These are phyloP conservation scores for Tenthredo scrophulariae DNA, from an alignment of 2,888 invertebrate species.

Conservation along the genomic window DNA sequence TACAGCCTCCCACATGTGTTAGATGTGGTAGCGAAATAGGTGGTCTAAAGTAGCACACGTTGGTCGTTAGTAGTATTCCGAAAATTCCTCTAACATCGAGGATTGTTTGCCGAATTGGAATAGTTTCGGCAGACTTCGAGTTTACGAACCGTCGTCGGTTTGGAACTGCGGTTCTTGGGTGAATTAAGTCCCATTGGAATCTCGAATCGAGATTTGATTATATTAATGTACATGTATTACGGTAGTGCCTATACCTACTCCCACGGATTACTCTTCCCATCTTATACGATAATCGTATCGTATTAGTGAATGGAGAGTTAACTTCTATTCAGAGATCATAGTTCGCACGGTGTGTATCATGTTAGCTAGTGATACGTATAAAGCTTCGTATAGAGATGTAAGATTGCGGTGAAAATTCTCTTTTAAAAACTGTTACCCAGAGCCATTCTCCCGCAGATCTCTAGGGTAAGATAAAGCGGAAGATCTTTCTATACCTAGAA, in stretches of 20 bases:
- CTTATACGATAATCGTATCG: not conserved
- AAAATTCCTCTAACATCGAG: constrained; percentile 66
- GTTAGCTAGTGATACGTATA: not conserved
- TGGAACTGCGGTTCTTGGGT: constrained; percentile 8
- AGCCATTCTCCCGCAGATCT: not conserved
- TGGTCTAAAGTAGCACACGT: constrained; percentile 11
- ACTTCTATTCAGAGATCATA: not conserved
- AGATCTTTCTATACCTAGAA: constrained; percentile 5
- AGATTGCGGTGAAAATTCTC: not conserved
- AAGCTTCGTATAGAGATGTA: not conserved
- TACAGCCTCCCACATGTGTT: not conserved
- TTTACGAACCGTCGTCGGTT: constrained; percentile 2
- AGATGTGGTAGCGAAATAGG: not conserved
- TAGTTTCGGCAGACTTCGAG: constrained; percentile 61
- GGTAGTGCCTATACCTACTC: not conserved
- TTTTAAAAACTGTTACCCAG: not conserved
- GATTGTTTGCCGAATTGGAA: constrained; percentile 70
- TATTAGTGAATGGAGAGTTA: not conserved
- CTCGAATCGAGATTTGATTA: constrained; percentile 7
- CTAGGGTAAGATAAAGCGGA: not conserved
- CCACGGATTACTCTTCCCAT: not conserved
- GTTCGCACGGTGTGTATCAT: not conserved
- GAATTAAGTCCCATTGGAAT: constrained; percentile 31
- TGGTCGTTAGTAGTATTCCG: constrained; percentile 42
- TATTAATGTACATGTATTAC: constrained; percentile 1